Percentiles rank a stretch among this genome's conserved stretches.
These are phyloP conservation scores for Sapajus apella DNA, from an alignment of 2,113 vertebrate species.

Conservation along the genomic window DNA sequence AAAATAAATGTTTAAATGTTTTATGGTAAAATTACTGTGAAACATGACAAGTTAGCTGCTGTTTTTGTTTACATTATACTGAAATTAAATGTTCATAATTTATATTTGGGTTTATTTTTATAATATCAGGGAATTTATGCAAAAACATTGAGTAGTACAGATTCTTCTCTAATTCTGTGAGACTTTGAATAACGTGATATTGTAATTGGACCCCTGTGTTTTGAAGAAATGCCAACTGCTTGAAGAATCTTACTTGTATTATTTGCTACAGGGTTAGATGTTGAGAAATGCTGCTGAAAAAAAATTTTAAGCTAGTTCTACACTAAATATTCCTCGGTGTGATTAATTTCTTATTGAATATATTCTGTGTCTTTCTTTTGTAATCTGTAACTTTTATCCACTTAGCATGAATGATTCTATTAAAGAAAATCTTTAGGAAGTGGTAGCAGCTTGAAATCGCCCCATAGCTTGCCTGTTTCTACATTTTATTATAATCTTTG, in stretches of 20 bases:
- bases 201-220: neutral
- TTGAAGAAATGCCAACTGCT: neutral
- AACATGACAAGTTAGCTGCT: conserved; percentile 39
- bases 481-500: neutral
- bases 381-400: neutral
- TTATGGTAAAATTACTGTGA: conserved; percentile 14
- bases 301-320: neutral
- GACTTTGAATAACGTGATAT: neutral
- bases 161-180: neutral
- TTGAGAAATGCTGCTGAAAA: conserved; percentile 17
- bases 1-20: conserved; percentile 54
- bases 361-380: neutral
- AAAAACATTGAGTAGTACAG: conserved; percentile 32
- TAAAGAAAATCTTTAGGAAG: conserved; percentile 36
- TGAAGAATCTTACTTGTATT: neutral
- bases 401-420: neutral
- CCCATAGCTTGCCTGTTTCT: conserved; percentile 25
- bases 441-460: neutral
- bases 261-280: neutral
- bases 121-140: neutral
- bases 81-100: conserved; percentile 53
- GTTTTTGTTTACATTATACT: neutral
- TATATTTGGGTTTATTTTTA: neutral
- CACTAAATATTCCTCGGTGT: neutral
- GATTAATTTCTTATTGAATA: neutral